Evolutionary conservation across 1,140 invertebrate species (phyloP).

Genomic region (Pemphigus obesinymphae): DNA sequence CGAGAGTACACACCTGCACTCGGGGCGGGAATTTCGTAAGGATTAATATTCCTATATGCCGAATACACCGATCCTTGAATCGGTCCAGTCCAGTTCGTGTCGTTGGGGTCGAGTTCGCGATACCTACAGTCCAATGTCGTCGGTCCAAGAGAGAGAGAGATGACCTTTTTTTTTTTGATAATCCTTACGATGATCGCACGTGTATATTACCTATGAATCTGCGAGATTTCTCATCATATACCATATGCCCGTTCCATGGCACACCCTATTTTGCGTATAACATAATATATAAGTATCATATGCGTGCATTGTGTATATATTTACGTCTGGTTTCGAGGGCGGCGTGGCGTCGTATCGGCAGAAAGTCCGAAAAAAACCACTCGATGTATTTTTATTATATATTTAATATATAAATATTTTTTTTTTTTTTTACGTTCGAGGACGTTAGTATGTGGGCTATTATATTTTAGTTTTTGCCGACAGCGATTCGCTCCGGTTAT

Average conservation of each 20-base stretch:
- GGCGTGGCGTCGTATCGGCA: too few relatives aligned
- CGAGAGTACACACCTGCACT: too few relatives aligned
- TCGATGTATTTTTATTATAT: background rate
- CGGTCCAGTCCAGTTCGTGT: background rate
- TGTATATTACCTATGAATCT: too few relatives aligned
- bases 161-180: background rate
- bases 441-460: background rate
- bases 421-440: background rate
- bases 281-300: too few relatives aligned
- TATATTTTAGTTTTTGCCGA: background rate
- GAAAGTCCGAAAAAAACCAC: background rate
- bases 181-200: background rate
- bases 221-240: too few relatives aligned
- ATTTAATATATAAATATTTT: too few relatives aligned
- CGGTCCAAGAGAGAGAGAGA: background rate
- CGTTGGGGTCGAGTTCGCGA: background rate
- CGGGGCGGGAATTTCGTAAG: background rate
- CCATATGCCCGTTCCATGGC: background rate
- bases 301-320: too few relatives aligned
- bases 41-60: background rate
- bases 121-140: background rate
- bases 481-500: conserved; percentile 38
- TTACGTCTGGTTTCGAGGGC: too few relatives aligned
- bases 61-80: background rate
- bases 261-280: too few relatives aligned